Evolutionary conservation across 2,888 invertebrate species (phyloP).

Genomic region (Cosmia trapezina): DNA sequence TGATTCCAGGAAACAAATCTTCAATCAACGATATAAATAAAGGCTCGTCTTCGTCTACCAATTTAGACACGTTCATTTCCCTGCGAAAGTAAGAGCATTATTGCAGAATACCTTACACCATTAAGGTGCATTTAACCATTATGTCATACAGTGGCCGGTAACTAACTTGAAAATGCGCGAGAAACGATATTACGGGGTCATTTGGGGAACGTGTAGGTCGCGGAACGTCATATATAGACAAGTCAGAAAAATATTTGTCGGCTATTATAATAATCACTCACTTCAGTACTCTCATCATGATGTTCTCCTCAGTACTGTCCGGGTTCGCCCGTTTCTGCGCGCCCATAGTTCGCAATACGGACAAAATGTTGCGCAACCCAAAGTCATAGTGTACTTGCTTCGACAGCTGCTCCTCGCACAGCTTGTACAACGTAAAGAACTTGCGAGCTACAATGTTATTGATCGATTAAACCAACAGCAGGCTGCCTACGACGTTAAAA

Average conservation of each 20-base stretch:
- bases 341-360: constrained; percentile 94
- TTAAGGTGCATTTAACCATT: neutral
- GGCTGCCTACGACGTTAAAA: neutral
- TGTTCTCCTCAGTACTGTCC: constrained; percentile 96
- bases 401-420: constrained; percentile 97
- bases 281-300: constrained; percentile 96
- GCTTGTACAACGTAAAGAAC: constrained; percentile 96
- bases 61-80: constrained; percentile 98
- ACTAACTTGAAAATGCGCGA: neutral
- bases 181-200: neutral
- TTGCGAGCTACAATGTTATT: constrained; percentile 90
- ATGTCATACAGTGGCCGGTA: neutral
- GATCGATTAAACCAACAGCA: neutral
- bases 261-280: constrained; percentile 64
- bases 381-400: constrained; percentile 97
- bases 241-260: neutral
- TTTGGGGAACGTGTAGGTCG: neutral
- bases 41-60: constrained; percentile 97
- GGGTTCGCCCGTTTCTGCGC: constrained; percentile 95
- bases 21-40: constrained; percentile 96
- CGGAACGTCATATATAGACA: neutral
- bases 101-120: neutral
- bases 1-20: constrained; percentile 97
- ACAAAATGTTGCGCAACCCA: constrained; percentile 95
- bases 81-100: constrained; percentile 77